phyloP scores from a whole-genome alignment of 2,888 invertebrate species.

The Pegoplata infirma region DNA sequence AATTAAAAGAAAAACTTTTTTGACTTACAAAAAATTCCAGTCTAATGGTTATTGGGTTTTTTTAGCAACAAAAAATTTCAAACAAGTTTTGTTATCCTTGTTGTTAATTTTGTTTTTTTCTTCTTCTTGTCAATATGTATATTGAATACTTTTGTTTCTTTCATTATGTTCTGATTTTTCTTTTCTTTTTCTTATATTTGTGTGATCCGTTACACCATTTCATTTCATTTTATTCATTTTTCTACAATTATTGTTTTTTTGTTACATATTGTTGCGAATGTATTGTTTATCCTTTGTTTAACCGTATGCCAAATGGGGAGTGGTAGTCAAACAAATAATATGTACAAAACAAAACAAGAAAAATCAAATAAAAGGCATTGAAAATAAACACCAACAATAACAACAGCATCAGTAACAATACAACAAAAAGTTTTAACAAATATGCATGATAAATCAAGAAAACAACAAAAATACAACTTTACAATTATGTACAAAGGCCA shows the following conservation, averaged over 20 bases:
- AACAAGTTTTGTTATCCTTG: too few species aligned
- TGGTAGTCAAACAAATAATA: slow-evolving; percentile 1
- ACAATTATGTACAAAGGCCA: slow-evolving; percentile 14
- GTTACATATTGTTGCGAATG: background rate
- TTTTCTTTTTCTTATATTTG: background rate
- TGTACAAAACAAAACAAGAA: slow-evolving; percentile 20
- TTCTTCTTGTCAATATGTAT: too few species aligned
- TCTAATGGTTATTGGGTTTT: too few species aligned
- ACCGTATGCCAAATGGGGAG: background rate
- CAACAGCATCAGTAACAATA: background rate
- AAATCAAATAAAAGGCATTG: slow-evolving; percentile 24
- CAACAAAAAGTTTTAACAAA: slow-evolving; percentile 11
- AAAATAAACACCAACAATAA: slow-evolving; percentile 10
- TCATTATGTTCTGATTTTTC: too few species aligned
- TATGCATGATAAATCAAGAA: background rate
- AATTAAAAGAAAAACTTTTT: too few species aligned
- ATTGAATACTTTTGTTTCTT: too few species aligned
- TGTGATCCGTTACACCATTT: background rate
- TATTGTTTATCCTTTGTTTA: slow-evolving; percentile 6
- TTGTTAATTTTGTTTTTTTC: too few species aligned
- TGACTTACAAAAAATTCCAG: too few species aligned
- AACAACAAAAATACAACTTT: background rate
- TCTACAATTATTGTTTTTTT: background rate
- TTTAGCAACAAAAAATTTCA: too few species aligned
- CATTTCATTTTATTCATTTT: background rate